Evolutionary conservation across 2,797 vertebrate species (phyloP), one percentile per base, ranked within the genome.

Genomic region (Salarias fasciatus): DNA sequence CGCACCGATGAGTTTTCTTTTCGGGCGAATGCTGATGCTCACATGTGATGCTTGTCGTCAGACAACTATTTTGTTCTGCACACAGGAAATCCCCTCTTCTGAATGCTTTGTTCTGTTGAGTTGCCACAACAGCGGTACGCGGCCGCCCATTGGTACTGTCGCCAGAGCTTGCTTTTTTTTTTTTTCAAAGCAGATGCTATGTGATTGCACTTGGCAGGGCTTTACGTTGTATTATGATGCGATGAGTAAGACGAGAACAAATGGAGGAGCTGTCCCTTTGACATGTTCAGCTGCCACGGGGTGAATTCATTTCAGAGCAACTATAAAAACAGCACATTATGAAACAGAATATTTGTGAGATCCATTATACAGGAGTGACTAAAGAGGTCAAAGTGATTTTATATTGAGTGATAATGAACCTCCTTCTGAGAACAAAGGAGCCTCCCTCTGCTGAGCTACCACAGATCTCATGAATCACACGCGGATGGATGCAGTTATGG

Each of bases 341-440:
- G 77, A 72, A 74, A 84, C 5, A 4, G 5, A 73, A 82, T 77
- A 76, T 61, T 72, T 80, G 74, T 81, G 77, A 72, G 73, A 79
- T 75, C 43, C 6, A 8, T 46, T 18, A 36, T 36, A 18, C 28
- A 9, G 24, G 11, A 43, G 48, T 12, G 3, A 11, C 35, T 51
- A 57, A 66, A 51, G 50, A 53, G 35, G 29, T 49, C 1, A 5
- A 35, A 1, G 6, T 53, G 3, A 53, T 24, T 54, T 49, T 46
- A 41, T 29, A 53, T 45, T 44, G 11, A 24, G 13, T 13, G 53
- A 30, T 5, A 42, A 45, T n/a, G 11, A 67, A 57, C 13, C 55
- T 2, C 0, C 1, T 18, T 44, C 6, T 42, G 33, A 9, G 33
- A 6, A 9, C 33, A 35, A 9, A 35, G 47, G 13, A 50, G 29